A percentile compares a stretch with the other conserved stretches of the same genome.
Conservation (phyloP, 2,888 invertebrate genomes). For the Chloroclysta siterata region DNA sequence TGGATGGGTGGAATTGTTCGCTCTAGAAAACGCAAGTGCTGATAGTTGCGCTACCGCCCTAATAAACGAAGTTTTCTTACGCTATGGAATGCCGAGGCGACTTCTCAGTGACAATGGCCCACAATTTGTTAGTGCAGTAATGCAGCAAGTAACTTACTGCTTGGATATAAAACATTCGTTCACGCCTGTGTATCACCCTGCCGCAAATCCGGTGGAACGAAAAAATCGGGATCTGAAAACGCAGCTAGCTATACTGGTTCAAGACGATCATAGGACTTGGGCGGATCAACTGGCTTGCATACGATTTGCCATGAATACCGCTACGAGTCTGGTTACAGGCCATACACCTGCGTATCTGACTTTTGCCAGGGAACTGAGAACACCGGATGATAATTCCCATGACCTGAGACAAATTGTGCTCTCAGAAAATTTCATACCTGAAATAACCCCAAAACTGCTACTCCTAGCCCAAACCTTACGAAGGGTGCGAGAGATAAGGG, state of each 20-base stretch:
- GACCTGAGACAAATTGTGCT: background rate
- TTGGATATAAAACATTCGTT: constrained; percentile 46
- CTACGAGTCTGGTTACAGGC: background rate
- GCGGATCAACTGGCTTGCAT: background rate
- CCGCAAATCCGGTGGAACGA: constrained; percentile 33
- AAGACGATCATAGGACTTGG: background rate
- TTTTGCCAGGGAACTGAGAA: background rate
- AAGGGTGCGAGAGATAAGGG: background rate
- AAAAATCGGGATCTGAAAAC: constrained; percentile 26
- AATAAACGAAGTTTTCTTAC: constrained; percentile 45
- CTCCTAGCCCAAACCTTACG: background rate
- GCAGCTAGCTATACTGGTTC: constrained; percentile 13
- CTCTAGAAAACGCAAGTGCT: constrained; percentile 41
- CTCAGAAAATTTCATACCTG: background rate
- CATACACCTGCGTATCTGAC: background rate
- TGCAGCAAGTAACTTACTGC: constrained; percentile 50
- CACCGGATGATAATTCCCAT: background rate
- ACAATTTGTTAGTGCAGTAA: constrained; percentile 53
- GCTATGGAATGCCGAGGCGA: constrained; percentile 53
- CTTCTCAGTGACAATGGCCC: constrained; percentile 56
- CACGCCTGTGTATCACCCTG: constrained; percentile 52
- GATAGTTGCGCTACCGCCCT: constrained; percentile 37
- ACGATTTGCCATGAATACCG: background rate
- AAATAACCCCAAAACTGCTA: background rate
- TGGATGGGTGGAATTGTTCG: constrained; percentile 46